Base-by-base conservation (phyloP, 1,140 invertebrate species). In the Pararge aegeria region DNA sequence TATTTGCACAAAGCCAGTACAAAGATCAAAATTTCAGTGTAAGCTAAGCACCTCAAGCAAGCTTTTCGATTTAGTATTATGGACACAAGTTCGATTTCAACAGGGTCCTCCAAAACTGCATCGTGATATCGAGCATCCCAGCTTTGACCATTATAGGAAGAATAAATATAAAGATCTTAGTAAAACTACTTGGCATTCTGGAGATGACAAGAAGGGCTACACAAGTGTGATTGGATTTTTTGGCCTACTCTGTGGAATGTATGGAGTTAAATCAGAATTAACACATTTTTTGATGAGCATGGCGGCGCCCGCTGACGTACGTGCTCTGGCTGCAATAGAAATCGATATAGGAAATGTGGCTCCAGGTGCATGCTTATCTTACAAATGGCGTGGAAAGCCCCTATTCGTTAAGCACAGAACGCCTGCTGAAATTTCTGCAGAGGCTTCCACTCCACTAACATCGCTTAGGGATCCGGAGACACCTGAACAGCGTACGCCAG, bases 321-420 rank as follows among this genome's bases (percentile, higher is more conserved):
- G 85, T 0, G 86, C 86, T 2, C 21, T 87, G 37, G 80, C 84
- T 16, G 53, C 68, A 1, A 75, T 85, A 21, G 86, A 89, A 64
- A 64, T 89, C 2, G 80, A 87, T 30, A 54, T 89, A 30, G 68
- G 64, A 1, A 79, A 69, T 56, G 71, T 87, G 21, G 48, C 62
- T 9, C 66, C 75, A 13, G 86, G 86, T 4, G 51, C 54, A 3
- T 94, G 92, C 68, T 82, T 93, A 37, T 93, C 94, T 1, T 93
- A 95, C 66, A 96, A 96, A 79, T 97, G 96, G 96, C 91, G 95
- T 80, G 95, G 95, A 61, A 97, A 97, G 75, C 96, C 96, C 0
- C 82, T 97, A 12, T 97, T 97, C 80, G 92, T 97, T 18, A 91
- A 93, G 60, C 95, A 96, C 80, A 92, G 94, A 79, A 95, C 94